phyloP scores from a whole-genome alignment of 2,113 vertebrate species.

The Isichthys henryi region DNA sequence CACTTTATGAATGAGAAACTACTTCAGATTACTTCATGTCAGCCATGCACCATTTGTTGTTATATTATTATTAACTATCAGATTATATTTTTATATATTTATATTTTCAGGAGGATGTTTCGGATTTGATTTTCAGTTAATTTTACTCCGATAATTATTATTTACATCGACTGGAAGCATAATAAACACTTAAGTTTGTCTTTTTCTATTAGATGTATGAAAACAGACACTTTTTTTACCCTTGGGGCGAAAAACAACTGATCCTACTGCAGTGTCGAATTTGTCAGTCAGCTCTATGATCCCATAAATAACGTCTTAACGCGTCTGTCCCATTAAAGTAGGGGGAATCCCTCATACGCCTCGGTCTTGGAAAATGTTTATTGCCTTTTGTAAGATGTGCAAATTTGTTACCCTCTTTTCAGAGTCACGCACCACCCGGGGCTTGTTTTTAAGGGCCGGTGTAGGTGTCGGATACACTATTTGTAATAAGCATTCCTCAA shows the following conservation, averaged over 20 bases:
- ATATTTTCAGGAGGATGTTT: neutral
- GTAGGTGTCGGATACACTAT: conserved; percentile 25
- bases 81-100: neutral
- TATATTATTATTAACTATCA: neutral
- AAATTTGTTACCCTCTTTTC: conserved; percentile 42
- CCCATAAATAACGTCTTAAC: neutral
- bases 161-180: neutral
- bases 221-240: neutral
- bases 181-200: neutral
- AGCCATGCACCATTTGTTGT: neutral
- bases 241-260: neutral
- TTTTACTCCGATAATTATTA: neutral
- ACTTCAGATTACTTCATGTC: conserved; percentile 1
- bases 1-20: conserved; percentile 29
- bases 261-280: neutral
- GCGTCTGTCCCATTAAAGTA: conserved; percentile 20
- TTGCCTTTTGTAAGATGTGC: conserved; percentile 25
- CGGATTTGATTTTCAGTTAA: neutral
- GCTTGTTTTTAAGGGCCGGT: conserved; percentile 38
- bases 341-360: conserved; percentile 37
- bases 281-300: neutral
- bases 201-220: neutral
- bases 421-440: conserved; percentile 50
- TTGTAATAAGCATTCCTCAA: neutral
- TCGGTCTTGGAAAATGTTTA: conserved; percentile 36